Conservation (phyloP, 2,113 vertebrate genomes). For the Arvicanthis niloticus region DNA sequence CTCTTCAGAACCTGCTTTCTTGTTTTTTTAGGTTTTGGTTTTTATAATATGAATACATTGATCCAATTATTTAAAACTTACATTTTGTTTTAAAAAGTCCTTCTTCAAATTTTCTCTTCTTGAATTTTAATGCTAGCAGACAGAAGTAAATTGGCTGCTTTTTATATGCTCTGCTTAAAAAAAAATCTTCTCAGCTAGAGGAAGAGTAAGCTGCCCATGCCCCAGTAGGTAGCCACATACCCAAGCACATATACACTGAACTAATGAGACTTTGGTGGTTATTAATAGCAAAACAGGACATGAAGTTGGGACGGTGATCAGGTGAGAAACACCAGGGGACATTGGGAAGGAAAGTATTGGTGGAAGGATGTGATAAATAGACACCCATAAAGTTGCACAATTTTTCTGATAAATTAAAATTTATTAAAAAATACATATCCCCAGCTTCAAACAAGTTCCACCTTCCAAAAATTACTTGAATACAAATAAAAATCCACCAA, state of each 20-base stretch:
- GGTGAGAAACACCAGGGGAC: background rate
- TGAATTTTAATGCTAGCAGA: background rate
- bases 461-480: too few relatives aligned
- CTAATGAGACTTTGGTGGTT: background rate
- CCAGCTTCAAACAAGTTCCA: background rate
- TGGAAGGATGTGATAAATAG: background rate
- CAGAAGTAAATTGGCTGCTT: background rate
- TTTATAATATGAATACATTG: background rate
- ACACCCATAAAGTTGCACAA: background rate
- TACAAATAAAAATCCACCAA: too few relatives aligned
- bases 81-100: background rate
- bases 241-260: background rate
- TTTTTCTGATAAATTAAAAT: background rate
- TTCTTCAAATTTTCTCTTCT: background rate
- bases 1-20: background rate
- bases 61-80: background rate
- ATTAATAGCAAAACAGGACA: background rate
- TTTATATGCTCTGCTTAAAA: background rate
- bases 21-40: background rate
- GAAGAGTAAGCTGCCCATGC: background rate
- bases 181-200: background rate
- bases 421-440: background rate
- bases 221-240: background rate
- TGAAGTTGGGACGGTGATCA: background rate
- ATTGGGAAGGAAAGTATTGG: background rate